Conservation (phyloP, 2,113 vertebrate species). For the Grus americana region DNA sequence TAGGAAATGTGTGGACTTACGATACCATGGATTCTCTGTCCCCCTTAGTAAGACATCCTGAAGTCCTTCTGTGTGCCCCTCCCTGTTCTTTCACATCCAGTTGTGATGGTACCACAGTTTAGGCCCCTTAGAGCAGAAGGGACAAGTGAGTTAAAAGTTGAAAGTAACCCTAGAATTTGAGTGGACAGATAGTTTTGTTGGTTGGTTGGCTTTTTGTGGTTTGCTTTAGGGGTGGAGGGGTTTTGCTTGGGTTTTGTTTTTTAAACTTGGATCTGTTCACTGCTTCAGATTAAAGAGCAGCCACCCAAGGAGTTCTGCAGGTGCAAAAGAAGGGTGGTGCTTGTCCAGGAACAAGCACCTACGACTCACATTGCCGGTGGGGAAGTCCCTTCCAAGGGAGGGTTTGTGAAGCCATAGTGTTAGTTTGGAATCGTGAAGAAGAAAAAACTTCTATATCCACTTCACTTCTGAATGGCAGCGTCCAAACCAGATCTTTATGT, state of each 20-base stretch:
- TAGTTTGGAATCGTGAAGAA: rapidly evolving
- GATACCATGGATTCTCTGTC: neutral
- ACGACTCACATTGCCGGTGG: rapidly evolving
- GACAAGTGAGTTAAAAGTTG: neutral
- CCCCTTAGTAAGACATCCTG: neutral
- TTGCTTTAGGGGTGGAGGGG: neutral
- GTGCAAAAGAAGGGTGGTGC: neutral
- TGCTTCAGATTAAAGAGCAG: neutral
- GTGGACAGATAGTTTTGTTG: neutral
- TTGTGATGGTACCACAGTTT: neutral
- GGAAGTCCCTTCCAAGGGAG: neutral
- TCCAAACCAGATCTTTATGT: neutral
- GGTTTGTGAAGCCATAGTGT: neutral
- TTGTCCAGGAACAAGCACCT: neutral
- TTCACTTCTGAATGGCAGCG: neutral
- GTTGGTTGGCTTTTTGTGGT: neutral
- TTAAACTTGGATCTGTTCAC: neutral
- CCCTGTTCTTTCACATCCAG: neutral
- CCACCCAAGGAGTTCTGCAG: neutral
- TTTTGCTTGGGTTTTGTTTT: neutral
- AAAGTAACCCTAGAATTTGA: neutral
- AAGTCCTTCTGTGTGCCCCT: neutral
- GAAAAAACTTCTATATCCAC: neutral
- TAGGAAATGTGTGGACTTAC: neutral
- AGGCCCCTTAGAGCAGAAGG: neutral